These are phyloP conservation scores for Phoxinus phoxinus DNA, from an alignment of 2,113 vertebrate genomes.

Conservation along the genomic window DNA sequence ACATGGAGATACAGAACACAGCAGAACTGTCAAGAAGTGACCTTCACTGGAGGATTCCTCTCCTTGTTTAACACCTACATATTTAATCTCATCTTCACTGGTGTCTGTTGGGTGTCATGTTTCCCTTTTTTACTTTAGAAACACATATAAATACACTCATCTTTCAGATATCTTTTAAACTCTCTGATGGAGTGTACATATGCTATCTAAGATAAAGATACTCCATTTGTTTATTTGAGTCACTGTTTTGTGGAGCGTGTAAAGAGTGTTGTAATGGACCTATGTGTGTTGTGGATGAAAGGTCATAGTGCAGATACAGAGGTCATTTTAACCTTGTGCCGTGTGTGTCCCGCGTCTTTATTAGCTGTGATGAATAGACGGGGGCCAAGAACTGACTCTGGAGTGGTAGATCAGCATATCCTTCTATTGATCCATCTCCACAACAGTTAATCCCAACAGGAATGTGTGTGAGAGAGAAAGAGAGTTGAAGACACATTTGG, in stretches of 20 bases:
- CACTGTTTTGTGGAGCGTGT: constrained; percentile 48
- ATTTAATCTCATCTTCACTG: constrained; percentile 9
- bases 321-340: constrained; percentile 52
- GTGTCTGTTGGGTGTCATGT: neutral
- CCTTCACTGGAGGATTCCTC: constrained; percentile 4
- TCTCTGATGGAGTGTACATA: neutral
- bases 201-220: neutral
- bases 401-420: constrained; percentile 57
- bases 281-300: constrained; percentile 11
- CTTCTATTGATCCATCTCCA: constrained; percentile 53
- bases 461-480: neutral
- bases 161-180: neutral
- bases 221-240: too few relatives aligned
- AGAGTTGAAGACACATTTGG: constrained; percentile 14
- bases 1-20: constrained; percentile 7
- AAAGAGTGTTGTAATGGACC: neutral
- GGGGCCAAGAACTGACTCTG: constrained; percentile 33
- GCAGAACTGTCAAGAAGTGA: constrained; percentile 1
- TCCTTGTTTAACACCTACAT: neutral
- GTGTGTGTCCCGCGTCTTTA: constrained; percentile 39
- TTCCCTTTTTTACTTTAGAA: neutral
- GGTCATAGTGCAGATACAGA: constrained; percentile 44
- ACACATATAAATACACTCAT: neutral
- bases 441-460: constrained; percentile 53
- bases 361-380: constrained; percentile 55